Percentiles rank a stretch among this genome's conserved stretches.
phyloP scores from a whole-genome alignment of 2,888 invertebrate species.

The Thecophora atra region DNA sequence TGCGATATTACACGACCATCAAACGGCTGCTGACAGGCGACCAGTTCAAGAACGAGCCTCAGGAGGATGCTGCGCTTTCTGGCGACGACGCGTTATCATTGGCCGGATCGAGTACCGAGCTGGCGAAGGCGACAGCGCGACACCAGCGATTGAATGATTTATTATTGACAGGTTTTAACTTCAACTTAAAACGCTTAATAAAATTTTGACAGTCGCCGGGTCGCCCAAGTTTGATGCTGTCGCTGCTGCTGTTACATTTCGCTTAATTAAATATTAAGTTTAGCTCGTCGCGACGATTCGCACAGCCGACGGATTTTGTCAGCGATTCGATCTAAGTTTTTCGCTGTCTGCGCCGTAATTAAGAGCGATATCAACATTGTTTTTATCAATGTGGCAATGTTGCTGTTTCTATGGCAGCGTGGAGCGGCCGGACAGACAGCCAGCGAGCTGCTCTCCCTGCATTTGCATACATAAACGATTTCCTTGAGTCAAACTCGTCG shows the following conservation, averaged over 20 bases:
- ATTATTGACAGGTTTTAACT: constrained; percentile 65
- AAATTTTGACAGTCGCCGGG: constrained; percentile 52
- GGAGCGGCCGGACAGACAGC: neutral
- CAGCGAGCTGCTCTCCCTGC: constrained; percentile 6
- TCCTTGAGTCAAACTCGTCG: constrained; percentile 50
- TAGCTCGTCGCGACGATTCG: neutral
- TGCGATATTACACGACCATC: no score
- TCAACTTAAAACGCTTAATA: constrained; percentile 65
- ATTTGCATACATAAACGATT: constrained; percentile 55
- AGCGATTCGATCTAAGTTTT: neutral
- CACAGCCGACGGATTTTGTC: constrained; percentile 2
- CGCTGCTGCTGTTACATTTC: constrained; percentile 14
- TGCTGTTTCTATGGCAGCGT: neutral
- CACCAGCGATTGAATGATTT: constrained; percentile 60
- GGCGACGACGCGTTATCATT: neutral
- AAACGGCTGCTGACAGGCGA: neutral
- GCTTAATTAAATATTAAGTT: constrained; percentile 20
- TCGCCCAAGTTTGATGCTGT: constrained; percentile 20
- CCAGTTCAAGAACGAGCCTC: neutral
- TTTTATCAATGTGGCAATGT: constrained; percentile 9
- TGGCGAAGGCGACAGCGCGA: constrained; percentile 24
- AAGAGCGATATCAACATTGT: constrained; percentile 16
- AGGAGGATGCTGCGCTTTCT: neutral
- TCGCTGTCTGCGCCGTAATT: constrained; percentile 2
- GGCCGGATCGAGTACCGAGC: neutral